These are phyloP conservation scores for Limosa lapponica DNA, from an alignment of 2,797 vertebrate genomes.

Conservation along the genomic window DNA sequence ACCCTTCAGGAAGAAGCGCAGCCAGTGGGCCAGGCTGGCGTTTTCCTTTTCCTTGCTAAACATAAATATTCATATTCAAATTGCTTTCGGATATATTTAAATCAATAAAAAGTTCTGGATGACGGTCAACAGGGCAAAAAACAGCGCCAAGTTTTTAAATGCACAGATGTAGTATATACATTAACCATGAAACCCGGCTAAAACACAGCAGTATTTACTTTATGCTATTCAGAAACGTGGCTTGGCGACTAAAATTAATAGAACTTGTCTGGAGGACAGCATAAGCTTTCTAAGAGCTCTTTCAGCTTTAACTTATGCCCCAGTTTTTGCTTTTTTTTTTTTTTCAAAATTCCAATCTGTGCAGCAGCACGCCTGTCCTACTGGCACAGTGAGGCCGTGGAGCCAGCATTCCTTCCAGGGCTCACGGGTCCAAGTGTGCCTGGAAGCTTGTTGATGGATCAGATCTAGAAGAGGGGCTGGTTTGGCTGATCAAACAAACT, in stretches of 20 bases:
- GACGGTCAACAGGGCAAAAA: conserved; percentile 28
- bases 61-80: conserved; percentile 52
- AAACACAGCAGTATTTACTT: conserved; percentile 55
- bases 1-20: neutral
- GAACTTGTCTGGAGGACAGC: conserved; percentile 18
- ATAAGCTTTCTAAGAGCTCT: conserved; percentile 40
- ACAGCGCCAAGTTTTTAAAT: neutral
- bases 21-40: neutral
- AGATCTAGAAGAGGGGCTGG: neutral
- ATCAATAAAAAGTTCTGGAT: conserved; percentile 37
- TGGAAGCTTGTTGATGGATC: conserved; percentile 9
- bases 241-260: conserved; percentile 50
- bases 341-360: neutral
- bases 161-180: neutral
- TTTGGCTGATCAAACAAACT: neutral
- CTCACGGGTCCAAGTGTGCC: neutral
- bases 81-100: conserved; percentile 43
- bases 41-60: conserved; percentile 13
- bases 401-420: conserved; percentile 5
- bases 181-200: neutral
- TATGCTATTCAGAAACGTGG: conserved; percentile 44
- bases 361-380: neutral
- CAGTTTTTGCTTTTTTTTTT: neutral
- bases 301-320: conserved; percentile 26
- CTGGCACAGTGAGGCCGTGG: neutral